These are phyloP conservation scores for Hiodon tergisus DNA, from an alignment of 2,113 vertebrate genomes.

Conservation along the genomic window DNA sequence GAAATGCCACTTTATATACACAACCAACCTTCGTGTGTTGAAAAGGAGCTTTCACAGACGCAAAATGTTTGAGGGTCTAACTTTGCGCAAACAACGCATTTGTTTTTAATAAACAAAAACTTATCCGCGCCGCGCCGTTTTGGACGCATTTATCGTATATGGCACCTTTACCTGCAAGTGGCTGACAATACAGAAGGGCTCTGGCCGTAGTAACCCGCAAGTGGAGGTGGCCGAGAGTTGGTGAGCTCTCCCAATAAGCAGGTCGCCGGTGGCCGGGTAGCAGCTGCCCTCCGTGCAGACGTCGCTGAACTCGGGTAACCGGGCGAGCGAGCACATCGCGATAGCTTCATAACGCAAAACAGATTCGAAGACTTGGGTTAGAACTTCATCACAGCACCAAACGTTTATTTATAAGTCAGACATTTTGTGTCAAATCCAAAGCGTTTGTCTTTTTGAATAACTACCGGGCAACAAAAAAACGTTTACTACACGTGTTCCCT, in stretches of 20 bases:
- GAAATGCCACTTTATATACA: background rate
- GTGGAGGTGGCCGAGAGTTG: conserved; percentile 81
- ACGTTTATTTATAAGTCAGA: too few relatives aligned
- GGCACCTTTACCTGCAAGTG: conserved; percentile 79
- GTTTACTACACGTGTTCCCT: background rate
- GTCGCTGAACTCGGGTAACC: conserved; percentile 76
- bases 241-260: conserved; percentile 82
- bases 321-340: conserved; percentile 44
- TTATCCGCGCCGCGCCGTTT: background rate
- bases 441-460: too few relatives aligned
- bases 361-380: background rate
- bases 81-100: background rate
- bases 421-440: too few relatives aligned
- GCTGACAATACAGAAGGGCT: conserved; percentile 93
- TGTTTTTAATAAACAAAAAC: background rate
- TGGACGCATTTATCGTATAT: background rate
- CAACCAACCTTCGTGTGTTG: background rate
- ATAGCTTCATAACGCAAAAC: conserved; percentile 47
- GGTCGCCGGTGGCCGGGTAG: conserved; percentile 92
- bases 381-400: too few relatives aligned
- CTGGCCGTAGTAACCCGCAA: conserved; percentile 71
- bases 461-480: background rate
- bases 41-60: background rate
- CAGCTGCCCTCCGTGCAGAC: conserved; percentile 92
- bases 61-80: background rate